These are phyloP conservation scores for Mobula hypostoma DNA, from an alignment of 2,113 vertebrate species.

Conservation along the genomic window DNA sequence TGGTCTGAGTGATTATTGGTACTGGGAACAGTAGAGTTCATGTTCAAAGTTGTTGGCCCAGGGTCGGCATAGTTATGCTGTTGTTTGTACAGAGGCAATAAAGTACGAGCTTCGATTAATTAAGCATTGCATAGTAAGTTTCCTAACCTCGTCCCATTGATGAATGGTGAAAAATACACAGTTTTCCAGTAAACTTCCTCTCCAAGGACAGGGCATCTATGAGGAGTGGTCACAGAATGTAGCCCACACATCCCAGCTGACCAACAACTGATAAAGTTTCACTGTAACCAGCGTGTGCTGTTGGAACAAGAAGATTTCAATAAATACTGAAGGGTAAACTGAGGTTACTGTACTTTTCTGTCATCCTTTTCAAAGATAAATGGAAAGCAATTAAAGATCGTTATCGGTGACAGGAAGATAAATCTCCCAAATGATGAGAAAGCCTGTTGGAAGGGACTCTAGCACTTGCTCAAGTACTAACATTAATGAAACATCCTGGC, in stretches of 20 bases:
- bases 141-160: no score
- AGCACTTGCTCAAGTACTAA: neutral
- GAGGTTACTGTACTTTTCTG: neutral
- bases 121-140: no score
- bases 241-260: neutral
- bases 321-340: neutral
- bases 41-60: no score
- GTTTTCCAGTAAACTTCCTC: no score
- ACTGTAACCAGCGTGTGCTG: neutral
- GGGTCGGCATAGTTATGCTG: no score
- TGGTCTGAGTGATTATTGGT: no score
- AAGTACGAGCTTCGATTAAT: no score
- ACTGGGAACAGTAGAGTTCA: no score
- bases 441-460: neutral
- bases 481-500: neutral
- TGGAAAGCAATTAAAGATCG: constrained; percentile 3
- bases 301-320: neutral
- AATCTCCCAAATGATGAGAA: constrained; percentile 2
- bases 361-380: neutral
- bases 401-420: neutral
- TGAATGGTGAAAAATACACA: no score
- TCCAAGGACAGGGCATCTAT: no score
- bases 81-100: no score
- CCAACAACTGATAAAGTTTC: neutral
- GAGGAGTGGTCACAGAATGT: neutral